Conservation (phyloP, 2,888 invertebrate genomes). For the Sthenelais limicola region DNA sequence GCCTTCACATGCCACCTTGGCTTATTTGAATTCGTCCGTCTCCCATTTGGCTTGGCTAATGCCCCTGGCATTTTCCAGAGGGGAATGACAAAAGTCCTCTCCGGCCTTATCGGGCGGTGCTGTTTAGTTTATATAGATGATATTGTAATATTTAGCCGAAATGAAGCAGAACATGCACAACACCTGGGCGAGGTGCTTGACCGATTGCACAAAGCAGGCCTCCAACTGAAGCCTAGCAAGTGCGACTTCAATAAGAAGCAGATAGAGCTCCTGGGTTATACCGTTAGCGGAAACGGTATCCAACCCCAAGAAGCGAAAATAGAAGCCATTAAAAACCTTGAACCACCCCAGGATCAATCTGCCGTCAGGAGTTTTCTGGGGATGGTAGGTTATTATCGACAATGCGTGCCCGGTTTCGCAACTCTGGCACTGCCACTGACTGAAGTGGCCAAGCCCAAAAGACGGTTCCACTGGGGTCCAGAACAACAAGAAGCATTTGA, state of each 20-base stretch:
- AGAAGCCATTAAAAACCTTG: conserved; percentile 34
- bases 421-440: conserved; percentile 24
- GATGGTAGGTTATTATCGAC: conserved; percentile 38
- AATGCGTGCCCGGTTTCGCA: conserved; percentile 27
- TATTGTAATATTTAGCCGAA: conserved; percentile 40
- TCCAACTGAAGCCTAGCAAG: conserved; percentile 47
- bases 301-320: conserved; percentile 44
- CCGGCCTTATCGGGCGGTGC: conserved; percentile 8
- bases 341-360: conserved; percentile 2
- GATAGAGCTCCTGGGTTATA: conserved; percentile 45
- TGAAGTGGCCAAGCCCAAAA: not conserved
- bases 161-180: conserved; percentile 36
- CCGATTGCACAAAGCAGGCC: conserved; percentile 32
- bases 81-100: conserved; percentile 34
- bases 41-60: conserved; percentile 49
- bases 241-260: conserved; percentile 40
- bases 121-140: conserved; percentile 46
- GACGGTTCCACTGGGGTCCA: conserved; percentile 11
- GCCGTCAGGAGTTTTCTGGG: conserved; percentile 30
- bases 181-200: conserved; percentile 42
- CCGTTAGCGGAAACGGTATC: conserved; percentile 42
- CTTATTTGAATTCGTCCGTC: conserved; percentile 42
- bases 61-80: conserved; percentile 44
- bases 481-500: conserved; percentile 17
- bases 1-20: conserved; percentile 42